Evolutionary conservation across 1,140 invertebrate genomes (phyloP).

Genomic region (Hirudo medicinalis): DNA sequence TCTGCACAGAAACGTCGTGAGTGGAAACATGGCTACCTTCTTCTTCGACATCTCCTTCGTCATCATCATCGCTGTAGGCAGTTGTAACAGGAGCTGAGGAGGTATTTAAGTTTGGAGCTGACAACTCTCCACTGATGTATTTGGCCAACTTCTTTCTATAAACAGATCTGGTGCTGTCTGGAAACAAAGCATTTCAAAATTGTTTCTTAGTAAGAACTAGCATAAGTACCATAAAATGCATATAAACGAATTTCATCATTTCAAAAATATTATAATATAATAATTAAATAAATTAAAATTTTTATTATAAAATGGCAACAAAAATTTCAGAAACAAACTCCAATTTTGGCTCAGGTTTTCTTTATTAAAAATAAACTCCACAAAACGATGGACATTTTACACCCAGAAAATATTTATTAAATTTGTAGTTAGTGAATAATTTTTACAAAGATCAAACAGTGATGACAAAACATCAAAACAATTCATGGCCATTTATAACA

Average conservation of each 20-base stretch:
- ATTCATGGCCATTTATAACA: too few relatives aligned
- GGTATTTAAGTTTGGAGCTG: too few relatives aligned
- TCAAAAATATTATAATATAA: too few relatives aligned
- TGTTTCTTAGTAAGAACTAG: background rate
- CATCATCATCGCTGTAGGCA: constrained; percentile 9
- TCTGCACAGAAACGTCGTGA: background rate
- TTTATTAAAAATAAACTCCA: background rate
- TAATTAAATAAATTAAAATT: too few relatives aligned
- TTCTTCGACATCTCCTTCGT: background rate
- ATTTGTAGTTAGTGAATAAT: background rate
- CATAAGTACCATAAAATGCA: background rate
- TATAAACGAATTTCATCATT: too few relatives aligned
- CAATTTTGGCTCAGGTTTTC: background rate
- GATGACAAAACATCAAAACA: too few relatives aligned
- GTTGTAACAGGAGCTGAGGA: background rate
- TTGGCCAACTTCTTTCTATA: background rate
- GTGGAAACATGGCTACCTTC: background rate
- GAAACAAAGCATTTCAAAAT: background rate
- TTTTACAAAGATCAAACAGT: background rate
- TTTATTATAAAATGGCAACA: too few relatives aligned
- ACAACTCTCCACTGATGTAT: background rate
- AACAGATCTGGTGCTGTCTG: background rate
- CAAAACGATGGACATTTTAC: background rate
- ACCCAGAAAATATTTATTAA: background rate
- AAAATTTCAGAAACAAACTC: too few relatives aligned